These are phyloP conservation scores for Ailuropoda melanoleuca DNA, from an alignment of 2,113 vertebrate species.

Conservation along the genomic window DNA sequence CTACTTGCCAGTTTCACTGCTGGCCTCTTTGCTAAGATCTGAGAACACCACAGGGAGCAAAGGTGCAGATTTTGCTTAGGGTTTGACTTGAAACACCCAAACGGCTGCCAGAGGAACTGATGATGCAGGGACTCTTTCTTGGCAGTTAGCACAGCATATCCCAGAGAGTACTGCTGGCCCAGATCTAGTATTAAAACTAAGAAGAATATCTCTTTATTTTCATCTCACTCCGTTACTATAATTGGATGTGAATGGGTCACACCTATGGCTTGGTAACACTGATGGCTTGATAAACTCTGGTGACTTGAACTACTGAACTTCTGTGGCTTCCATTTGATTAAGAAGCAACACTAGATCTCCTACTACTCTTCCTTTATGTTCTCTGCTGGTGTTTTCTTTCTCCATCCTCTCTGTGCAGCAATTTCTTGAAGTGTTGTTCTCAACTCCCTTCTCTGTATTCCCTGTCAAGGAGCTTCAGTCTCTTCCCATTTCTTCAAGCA, in stretches of 20 bases:
- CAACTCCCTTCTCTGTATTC: neutral
- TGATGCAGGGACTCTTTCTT: neutral
- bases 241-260: neutral
- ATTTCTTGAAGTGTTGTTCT: neutral
- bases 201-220: neutral
- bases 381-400: neutral
- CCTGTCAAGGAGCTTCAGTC: neutral
- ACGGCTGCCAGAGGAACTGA: accelerated
- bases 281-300: neutral
- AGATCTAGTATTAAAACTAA: neutral
- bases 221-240: neutral
- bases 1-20: neutral
- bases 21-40: neutral
- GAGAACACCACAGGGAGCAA: neutral
- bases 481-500: neutral
- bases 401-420: neutral
- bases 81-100: neutral
- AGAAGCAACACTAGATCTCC: neutral
- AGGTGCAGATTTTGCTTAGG: neutral
- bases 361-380: neutral
- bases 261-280: neutral
- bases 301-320: neutral
- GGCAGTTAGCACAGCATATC: neutral
- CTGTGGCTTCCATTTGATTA: neutral
- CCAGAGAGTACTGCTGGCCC: neutral